phyloP scores from a whole-genome alignment of 2,888 invertebrate species.

The Himalopsyche tibetana region DNA sequence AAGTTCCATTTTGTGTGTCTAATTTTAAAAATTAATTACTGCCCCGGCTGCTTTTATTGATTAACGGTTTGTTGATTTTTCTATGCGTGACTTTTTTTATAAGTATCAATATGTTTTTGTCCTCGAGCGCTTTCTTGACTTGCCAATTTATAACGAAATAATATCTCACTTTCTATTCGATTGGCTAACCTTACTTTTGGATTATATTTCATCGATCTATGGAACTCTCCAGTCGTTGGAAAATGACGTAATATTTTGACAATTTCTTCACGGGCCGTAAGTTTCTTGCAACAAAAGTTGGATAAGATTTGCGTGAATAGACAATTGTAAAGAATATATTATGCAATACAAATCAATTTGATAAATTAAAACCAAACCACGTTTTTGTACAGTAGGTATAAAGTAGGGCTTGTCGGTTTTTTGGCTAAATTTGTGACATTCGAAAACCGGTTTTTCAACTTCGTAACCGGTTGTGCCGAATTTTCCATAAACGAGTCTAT shows the following conservation, averaged over 20 bases:
- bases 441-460: too few relatives aligned
- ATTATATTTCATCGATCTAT: background rate
- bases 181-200: constrained; percentile 15
- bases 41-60: background rate
- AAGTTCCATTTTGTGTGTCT: too few relatives aligned
- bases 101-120: background rate
- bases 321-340: too few relatives aligned
- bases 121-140: background rate
- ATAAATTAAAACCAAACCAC: too few relatives aligned
- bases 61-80: constrained; percentile 31
- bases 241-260: background rate
- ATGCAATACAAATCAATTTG: too few relatives aligned
- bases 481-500: too few relatives aligned
- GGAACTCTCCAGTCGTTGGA: background rate
- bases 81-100: constrained; percentile 33
- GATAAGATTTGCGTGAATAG: too few relatives aligned
- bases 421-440: too few relatives aligned
- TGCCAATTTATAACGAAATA: constrained; percentile 22
- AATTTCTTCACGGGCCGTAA: constrained; percentile 29
- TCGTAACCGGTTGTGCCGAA: too few relatives aligned
- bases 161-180: constrained; percentile 23
- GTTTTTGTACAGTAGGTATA: too few relatives aligned
- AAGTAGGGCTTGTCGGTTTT: too few relatives aligned
- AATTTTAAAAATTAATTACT: background rate
- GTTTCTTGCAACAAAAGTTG: background rate